phyloP scores from a whole-genome alignment of 2,888 invertebrate genomes.

The Villa cingulata region DNA sequence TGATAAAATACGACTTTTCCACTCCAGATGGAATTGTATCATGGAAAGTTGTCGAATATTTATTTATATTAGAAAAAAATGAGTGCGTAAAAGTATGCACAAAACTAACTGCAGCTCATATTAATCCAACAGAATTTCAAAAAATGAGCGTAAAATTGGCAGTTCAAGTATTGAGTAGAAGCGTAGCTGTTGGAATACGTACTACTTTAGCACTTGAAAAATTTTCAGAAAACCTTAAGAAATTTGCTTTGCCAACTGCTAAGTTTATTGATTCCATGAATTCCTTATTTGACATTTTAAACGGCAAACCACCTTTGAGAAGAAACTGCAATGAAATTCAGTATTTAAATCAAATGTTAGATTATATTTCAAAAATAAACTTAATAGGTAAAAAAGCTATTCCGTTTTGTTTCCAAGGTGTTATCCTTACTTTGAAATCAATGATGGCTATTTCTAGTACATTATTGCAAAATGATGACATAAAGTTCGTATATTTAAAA shows the following conservation, averaged over 20 bases:
- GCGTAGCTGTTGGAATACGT: background rate
- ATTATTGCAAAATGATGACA: background rate
- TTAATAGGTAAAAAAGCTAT: background rate
- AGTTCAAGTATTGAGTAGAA: slow-evolving; percentile 11
- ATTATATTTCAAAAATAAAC: background rate
- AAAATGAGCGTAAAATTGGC: slow-evolving; percentile 13
- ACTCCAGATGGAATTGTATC: slow-evolving; percentile 3
- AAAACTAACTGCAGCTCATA: slow-evolving; percentile 10
- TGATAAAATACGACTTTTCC: background rate
- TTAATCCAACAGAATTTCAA: slow-evolving; percentile 11
- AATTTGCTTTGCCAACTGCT: background rate
- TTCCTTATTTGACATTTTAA: background rate
- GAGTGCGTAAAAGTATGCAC: slow-evolving; percentile 2
- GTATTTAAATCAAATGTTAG: background rate
- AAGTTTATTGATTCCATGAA: background rate
- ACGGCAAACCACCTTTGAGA: background rate
- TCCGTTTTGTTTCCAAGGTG: background rate
- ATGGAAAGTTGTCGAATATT: slow-evolving; percentile 6
- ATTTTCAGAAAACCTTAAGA: slow-evolving; percentile 1
- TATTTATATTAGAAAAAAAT: slow-evolving; percentile 4
- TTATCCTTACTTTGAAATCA: background rate
- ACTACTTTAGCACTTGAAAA: background rate
- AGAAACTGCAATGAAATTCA: background rate
- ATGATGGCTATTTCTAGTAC: background rate
- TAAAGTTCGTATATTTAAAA: background rate